Percentiles rank a stretch among this genome's conserved stretches.
phyloP scores from a whole-genome alignment of 2,113 vertebrate species.

The Sinocyclocheilus anshuiensis region DNA sequence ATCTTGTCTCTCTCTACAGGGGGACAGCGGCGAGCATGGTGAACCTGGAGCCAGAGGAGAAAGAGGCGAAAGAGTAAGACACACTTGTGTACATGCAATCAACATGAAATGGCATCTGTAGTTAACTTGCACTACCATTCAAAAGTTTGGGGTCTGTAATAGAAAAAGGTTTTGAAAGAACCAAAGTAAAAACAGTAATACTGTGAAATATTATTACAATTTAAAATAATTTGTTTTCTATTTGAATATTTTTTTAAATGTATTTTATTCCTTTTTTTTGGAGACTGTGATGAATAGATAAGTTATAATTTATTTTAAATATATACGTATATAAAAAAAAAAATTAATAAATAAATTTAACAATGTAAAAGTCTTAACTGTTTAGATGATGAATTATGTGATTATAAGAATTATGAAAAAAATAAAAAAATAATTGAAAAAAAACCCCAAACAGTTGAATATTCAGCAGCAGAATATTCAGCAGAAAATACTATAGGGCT shows the following conservation, averaged over 20 bases:
- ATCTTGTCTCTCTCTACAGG: slow-evolving; percentile 69
- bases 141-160: not conserved
- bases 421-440: not conserved
- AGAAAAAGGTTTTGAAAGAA: not conserved
- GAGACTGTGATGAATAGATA: too few species aligned
- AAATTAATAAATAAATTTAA: too few species aligned
- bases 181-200: not conserved
- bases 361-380: too few species aligned
- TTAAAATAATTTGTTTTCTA: not conserved
- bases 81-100: not conserved
- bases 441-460: not conserved
- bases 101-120: not conserved
- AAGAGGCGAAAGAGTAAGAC: slow-evolving; percentile 84
- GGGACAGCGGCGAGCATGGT: slow-evolving; percentile 78
- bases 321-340: too few species aligned
- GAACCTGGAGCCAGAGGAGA: slow-evolving; percentile 78
- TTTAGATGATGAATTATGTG: too few species aligned
- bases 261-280: too few species aligned
- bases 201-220: not conserved
- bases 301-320: too few species aligned
- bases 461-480: too few species aligned
- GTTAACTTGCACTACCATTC: not conserved
- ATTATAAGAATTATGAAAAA: not conserved
- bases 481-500: not conserved
- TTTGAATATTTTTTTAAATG: not conserved